Percentiles rank a stretch among this genome's conserved stretches.
Conservation (phyloP, 1,140 invertebrate species). For the Colletes gigas region DNA sequence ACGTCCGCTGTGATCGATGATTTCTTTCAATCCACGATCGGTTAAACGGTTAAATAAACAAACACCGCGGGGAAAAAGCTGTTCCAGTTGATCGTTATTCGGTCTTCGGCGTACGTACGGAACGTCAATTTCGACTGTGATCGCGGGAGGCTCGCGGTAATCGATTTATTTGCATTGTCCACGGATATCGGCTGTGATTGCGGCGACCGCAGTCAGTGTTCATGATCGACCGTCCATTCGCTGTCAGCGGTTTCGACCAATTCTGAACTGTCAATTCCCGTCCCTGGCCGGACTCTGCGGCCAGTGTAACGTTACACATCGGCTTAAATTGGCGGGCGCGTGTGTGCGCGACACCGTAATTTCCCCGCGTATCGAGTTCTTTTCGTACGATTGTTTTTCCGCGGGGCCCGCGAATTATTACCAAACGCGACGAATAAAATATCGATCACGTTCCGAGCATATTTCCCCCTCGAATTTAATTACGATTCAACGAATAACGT, state of each 20-base stretch:
- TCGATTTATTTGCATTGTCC: slow-evolving; percentile 34
- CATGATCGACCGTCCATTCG: slow-evolving; percentile 60
- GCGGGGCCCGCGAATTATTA: background rate
- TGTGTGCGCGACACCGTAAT: background rate
- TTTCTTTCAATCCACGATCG: background rate
- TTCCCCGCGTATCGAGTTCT: background rate
- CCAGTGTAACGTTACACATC: slow-evolving; percentile 34
- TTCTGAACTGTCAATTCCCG: slow-evolving; percentile 62
- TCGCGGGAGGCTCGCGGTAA: background rate
- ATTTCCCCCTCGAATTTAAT: too few species aligned
- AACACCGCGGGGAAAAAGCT: too few species aligned
- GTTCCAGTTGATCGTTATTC: too few species aligned
- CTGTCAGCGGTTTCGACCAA: slow-evolving; percentile 56
- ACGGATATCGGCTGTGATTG: slow-evolving; percentile 34
- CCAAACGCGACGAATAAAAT: too few species aligned
- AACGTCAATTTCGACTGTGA: background rate
- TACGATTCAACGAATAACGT: too few species aligned
- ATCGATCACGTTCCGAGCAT: too few species aligned
- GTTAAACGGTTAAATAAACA: too few species aligned
- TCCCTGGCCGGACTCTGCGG: slow-evolving; percentile 34
- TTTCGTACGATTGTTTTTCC: background rate
- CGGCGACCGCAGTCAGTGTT: slow-evolving; percentile 38
- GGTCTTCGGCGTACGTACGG: background rate
- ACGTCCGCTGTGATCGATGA: too few species aligned
- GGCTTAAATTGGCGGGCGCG: background rate